Evolutionary conservation across 2,797 vertebrate species (phyloP).

Genomic region (Coccyzus lansbergi): DNA sequence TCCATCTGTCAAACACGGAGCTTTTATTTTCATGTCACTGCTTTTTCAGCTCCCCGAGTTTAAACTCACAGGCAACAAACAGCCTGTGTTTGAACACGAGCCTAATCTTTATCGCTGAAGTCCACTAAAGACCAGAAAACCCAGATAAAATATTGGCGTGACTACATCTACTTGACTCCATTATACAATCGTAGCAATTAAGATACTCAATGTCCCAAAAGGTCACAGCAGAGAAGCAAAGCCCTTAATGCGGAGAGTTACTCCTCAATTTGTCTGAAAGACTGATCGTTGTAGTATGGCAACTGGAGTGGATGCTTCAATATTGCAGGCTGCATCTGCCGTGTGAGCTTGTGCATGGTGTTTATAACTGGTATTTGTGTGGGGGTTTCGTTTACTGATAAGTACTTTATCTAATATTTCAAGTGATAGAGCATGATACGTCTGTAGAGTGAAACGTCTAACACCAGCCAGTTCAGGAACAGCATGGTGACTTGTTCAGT

Average conservation of each 20-base stretch:
- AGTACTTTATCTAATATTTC: constrained; percentile 5
- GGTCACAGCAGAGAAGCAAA: constrained; percentile 16
- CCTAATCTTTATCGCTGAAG: neutral
- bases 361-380: constrained; percentile 9
- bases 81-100: constrained; percentile 32
- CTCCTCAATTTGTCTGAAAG: constrained; percentile 52
- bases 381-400: neutral
- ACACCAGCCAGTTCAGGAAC: constrained; percentile 33
- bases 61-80: neutral
- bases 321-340: constrained; percentile 59
- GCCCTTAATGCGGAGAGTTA: neutral
- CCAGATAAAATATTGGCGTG: neutral
- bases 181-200: neutral
- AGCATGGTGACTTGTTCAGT: constrained; percentile 65
- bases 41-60: neutral
- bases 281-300: constrained; percentile 32
- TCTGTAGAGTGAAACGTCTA: neutral
- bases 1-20: neutral
- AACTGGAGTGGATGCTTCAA: constrained; percentile 58
- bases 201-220: constrained; percentile 23
- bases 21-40: neutral
- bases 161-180: constrained; percentile 58
- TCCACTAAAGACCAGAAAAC: constrained; percentile 11
- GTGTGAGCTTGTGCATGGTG: constrained; percentile 72
- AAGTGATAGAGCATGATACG: constrained; percentile 60